Base-by-base conservation (phyloP, 2,797 vertebrate species). In the Tachyglossus aculeatus region DNA sequence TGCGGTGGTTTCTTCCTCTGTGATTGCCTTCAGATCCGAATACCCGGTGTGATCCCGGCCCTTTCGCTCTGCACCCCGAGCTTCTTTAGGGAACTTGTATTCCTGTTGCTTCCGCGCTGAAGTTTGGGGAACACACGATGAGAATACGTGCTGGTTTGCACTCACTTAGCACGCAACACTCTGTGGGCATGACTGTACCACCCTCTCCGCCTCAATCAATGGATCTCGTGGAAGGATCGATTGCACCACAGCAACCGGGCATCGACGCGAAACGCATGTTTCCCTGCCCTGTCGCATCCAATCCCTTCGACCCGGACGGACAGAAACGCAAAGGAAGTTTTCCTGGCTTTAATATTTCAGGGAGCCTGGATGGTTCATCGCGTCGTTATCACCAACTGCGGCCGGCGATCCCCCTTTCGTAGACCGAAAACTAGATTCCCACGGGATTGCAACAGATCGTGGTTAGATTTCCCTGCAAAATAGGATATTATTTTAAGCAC, bases 251-350 rank as follows among this genome's bases (percentile, higher is more conserved):
- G 81, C 88, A 81, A 77, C 60, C 79, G 54, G 85, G 79, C 79
- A 80, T 82, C 78, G 84, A 87, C 63, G 78, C 60, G 68, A 86
- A 85, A 84, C 86, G 82, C 87, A 89, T 89, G 82, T 82, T 71
- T 72, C 78, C 75, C 73, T 50, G 79, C 63, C 14, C 78, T 77
- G 74, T 72, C 84, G 76, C 75, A 83, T 84, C 76, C 80, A 52
- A 70, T 47, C 69, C 71, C 64, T 87, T 80, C 80, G 66, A 32
- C 55, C 38, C 16, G 45, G 44, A 44, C 44, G 25, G 44, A 44
- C 44, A 25, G 44, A 58, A 18, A 29, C n/a, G 48, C 15, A 12
- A 63, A 66, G 44, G 33, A 83, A 88, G 77, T 88, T 88, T 77
- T 63, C 44, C 22, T 3, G 73, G 74, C 54, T n/a, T 80, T 73